A percentile compares a stretch with the other conserved stretches of the same genome.
These are phyloP conservation scores for Amyelois transitella DNA, from an alignment of 1,140 invertebrate genomes.

Conservation along the genomic window DNA sequence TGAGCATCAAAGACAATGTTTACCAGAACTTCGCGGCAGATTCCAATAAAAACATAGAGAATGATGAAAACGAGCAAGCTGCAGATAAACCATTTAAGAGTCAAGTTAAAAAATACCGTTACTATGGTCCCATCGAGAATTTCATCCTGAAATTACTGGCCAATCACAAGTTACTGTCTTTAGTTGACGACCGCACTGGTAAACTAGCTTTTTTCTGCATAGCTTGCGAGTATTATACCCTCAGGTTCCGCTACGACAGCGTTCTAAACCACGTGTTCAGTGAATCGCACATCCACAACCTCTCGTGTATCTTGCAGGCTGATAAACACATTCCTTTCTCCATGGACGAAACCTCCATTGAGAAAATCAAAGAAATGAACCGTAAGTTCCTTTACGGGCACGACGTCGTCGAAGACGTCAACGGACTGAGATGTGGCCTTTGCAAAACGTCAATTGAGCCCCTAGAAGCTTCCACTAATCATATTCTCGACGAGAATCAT, in stretches of 20 bases:
- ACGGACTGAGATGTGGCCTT: conserved; percentile 35
- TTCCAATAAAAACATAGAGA: conserved; percentile 58
- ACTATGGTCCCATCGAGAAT: conserved; percentile 59
- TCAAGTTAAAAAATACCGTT: conserved; percentile 60
- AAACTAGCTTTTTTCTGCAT: conserved; percentile 66
- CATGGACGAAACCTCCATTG: conserved; percentile 31
- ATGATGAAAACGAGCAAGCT: conserved; percentile 52
- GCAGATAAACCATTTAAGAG: conserved; percentile 51
- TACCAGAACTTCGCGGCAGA: conserved; percentile 60
- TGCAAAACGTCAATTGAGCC: conserved; percentile 46
- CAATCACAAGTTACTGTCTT: conserved; percentile 55
- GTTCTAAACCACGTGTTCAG: conserved; percentile 63
- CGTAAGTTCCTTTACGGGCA: conserved; percentile 49
- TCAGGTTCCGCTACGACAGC: conserved; percentile 62
- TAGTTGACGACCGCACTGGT: conserved; percentile 62
- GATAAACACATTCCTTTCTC: conserved; percentile 52
- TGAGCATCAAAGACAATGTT: conserved; percentile 67
- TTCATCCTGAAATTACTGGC: conserved; percentile 45
- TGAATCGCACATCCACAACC: conserved; percentile 55
- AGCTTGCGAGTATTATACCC: conserved; percentile 62
- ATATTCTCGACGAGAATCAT: conserved; percentile 63
- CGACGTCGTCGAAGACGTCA: conserved; percentile 25
- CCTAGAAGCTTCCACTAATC: conserved; percentile 39
- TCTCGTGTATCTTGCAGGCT: conserved; percentile 52
- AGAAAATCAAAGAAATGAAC: conserved; percentile 56